Base-by-base conservation (phyloP, 2,888 invertebrate species). In the Autographa gamma region DNA sequence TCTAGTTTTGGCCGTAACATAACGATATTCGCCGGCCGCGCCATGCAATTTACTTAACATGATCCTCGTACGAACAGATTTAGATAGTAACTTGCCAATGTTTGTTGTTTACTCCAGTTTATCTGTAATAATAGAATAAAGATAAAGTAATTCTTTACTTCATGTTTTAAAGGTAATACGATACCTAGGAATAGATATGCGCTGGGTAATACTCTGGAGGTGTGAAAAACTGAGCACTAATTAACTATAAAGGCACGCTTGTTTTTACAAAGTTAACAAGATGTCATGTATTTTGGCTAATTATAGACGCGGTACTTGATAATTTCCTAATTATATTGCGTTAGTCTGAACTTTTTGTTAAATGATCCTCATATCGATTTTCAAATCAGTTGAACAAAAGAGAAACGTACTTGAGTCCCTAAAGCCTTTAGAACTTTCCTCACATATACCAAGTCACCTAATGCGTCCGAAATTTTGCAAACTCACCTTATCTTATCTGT, bases 31-130 rank as follows among this genome's bases (percentile, higher is more conserved):
- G 56, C 41, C 32, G 19, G 41, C 66, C 34, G 63, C 56, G 61
- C 69, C 60, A 66, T 66, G 62, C 63, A 43, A 66, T 73, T 73
- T 64, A 61, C 77, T 80, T 77, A 79, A 66, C 65, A 38, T 18
- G 18, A 5, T 60, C 5, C 66, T 34, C 48, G 48, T 60, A 32
- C 5, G 7, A 68, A 73, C 18, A 38, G 38, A 69, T 66, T 73
- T 63, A 76, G 70, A 68, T 73, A 73, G 61, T 32, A 63, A 63
- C 19, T 66, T 77, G 18, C 58, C 13, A 56, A 52, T 25, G 34
- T 43, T 61, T 63, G 52, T 16, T 3, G 34, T 76, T 70, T 68
- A 31, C 11, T 34, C 18, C 0, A 9, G 43, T 9, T 16, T 38
- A n/a, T 19, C 14, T 48, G n/a, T 16, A 18, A 11, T 2, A 9